Percentiles rank a stretch among this genome's conserved stretches.
Conservation (phyloP, 1,140 invertebrate genomes). For the Drosophila nikananu region DNA sequence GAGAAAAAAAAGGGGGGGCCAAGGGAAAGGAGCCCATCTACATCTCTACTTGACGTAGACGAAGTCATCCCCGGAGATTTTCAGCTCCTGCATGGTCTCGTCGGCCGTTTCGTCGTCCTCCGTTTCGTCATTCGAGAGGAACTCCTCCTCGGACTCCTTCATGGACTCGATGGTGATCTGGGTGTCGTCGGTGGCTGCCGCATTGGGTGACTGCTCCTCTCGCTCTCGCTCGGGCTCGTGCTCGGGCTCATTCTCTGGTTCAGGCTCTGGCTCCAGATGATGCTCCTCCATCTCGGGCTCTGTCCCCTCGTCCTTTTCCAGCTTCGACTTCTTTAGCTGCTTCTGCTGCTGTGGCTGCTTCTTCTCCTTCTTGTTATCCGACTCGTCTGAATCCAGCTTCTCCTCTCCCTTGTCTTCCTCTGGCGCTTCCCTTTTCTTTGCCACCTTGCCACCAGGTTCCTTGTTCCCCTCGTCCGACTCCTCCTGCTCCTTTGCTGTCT, state of each 20-base stretch:
- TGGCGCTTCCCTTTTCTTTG: not conserved
- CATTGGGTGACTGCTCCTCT: constrained; percentile 8
- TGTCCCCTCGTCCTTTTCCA: not conserved
- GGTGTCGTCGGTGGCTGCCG: constrained; percentile 49
- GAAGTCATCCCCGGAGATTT: constrained; percentile 14
- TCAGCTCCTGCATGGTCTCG: constrained; percentile 8
- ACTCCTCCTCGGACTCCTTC: constrained; percentile 72
- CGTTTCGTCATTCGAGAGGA: constrained; percentile 44
- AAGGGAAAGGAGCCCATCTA: not conserved
- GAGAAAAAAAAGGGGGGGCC: constrained; percentile 10
- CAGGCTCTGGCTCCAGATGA: constrained; percentile 18
- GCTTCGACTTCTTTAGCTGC: not conserved
- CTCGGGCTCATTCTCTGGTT: not conserved
- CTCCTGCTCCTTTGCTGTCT: constrained; percentile 1
- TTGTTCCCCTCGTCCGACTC: not conserved
- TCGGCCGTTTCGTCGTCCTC: constrained; percentile 35
- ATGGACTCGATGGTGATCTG: constrained; percentile 72
- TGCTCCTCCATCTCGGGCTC: constrained; percentile 33
- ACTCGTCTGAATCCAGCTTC: constrained; percentile 16
- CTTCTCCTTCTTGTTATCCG: constrained; percentile 11
- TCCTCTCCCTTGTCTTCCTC: constrained; percentile 18
- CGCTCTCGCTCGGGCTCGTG: not conserved
- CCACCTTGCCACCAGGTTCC: not conserved
- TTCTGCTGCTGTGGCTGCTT: not conserved
- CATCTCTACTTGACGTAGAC: constrained; percentile 14